Evolutionary conservation across 2,888 invertebrate species (phyloP).

Genomic region (Brenthis daphne): DNA sequence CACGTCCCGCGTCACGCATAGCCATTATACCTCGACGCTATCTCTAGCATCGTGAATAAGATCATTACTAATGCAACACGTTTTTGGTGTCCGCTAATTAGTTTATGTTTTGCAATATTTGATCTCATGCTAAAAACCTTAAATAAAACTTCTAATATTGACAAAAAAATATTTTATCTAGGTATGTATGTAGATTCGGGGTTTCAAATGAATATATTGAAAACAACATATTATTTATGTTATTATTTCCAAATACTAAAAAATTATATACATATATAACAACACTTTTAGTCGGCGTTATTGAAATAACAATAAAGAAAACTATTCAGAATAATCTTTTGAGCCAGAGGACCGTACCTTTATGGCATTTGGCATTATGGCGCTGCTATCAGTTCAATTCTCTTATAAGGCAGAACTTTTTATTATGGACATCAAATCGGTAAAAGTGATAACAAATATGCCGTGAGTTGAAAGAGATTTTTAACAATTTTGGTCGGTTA

Average conservation of each 20-base stretch:
- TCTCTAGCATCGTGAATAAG: conserved; percentile 49
- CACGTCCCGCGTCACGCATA: conserved; percentile 55
- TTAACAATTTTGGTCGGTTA: too few relatives aligned
- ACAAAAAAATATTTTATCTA: background rate
- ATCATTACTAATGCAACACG: conserved; percentile 66
- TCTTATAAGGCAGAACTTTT: too few relatives aligned
- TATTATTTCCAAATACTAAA: background rate
- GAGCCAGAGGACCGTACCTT: too few relatives aligned
- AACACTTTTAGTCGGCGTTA: background rate
- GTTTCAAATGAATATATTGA: too few relatives aligned
- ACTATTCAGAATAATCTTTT: too few relatives aligned
- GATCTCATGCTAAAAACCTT: background rate
- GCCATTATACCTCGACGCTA: conserved; percentile 51
- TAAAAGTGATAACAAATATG: too few relatives aligned
- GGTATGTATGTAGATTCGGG: too few relatives aligned
- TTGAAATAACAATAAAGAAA: too few relatives aligned
- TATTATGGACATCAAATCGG: too few relatives aligned
- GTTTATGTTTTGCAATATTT: background rate
- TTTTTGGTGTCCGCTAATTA: conserved; percentile 43
- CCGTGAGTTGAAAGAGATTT: too few relatives aligned
- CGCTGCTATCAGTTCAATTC: too few relatives aligned
- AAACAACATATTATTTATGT: background rate
- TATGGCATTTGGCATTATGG: too few relatives aligned
- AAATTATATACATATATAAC: background rate
- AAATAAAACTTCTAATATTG: background rate